Conservation (phyloP, 2,888 invertebrate genomes). For the Leuctra nigra region DNA sequence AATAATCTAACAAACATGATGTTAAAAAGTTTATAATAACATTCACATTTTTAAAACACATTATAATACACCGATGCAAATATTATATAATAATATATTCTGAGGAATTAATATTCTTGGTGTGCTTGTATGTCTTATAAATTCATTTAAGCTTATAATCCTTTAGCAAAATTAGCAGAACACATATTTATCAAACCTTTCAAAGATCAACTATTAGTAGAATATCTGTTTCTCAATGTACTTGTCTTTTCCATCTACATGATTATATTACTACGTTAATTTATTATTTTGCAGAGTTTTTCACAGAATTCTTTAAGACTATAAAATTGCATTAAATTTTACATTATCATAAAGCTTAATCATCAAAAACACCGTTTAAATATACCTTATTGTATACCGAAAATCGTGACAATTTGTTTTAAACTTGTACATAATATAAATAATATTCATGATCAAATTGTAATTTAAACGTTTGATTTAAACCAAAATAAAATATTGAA, state of each 20-base stretch:
- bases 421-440: constrained; percentile 17
- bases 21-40: not conserved
- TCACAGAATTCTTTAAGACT: too few relatives aligned
- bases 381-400: not conserved
- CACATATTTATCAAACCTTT: not conserved
- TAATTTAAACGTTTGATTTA: constrained; percentile 7
- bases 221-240: constrained; percentile 2
- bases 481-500: constrained; percentile 12
- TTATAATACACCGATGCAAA: not conserved
- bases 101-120: constrained; percentile 8
- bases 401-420: constrained; percentile 8
- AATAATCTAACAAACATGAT: not conserved
- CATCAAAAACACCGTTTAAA: not conserved
- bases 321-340: too few relatives aligned
- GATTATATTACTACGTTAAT: not conserved
- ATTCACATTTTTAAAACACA: not conserved
- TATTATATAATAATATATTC: constrained; percentile 9
- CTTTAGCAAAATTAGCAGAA: not conserved
- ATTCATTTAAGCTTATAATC: constrained; percentile 5
- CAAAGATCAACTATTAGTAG: not conserved
- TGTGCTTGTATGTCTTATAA: constrained; percentile 14
- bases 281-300: too few relatives aligned
- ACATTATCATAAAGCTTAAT: too few relatives aligned
- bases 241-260: not conserved
- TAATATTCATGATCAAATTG: constrained; percentile 12